phyloP scores from a whole-genome alignment of 2,797 vertebrate species.

The Chanos chanos region DNA sequence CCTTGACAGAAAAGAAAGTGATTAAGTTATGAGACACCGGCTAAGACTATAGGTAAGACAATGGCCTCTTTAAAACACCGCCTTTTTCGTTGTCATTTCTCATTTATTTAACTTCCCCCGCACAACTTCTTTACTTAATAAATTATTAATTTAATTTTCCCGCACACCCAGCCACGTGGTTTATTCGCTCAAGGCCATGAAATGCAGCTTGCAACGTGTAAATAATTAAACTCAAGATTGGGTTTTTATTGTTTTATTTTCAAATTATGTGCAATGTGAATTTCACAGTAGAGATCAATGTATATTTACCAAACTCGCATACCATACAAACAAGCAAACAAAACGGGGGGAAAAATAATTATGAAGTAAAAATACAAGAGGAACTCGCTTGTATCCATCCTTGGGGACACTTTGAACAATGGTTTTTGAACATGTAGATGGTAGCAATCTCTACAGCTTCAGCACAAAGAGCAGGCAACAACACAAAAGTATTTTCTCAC shows the following conservation, averaged over 20 bases:
- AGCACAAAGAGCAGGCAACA: conserved; percentile 37
- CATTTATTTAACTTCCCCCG: too few species aligned
- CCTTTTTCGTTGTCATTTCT: too few species aligned
- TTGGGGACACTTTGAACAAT: not conserved
- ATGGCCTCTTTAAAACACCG: too few species aligned
- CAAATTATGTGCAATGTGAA: conserved; percentile 81
- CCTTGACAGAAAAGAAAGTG: too few species aligned
- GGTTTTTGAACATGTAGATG: conserved; percentile 7
- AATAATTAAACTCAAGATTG: not conserved
- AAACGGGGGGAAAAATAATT: conserved; percentile 28
- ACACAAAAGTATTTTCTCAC: conserved; percentile 33
- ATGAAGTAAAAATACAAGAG: conserved; percentile 44
- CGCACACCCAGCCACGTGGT: too few species aligned
- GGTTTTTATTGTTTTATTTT: conserved; percentile 71
- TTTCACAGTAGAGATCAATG: conserved; percentile 81
- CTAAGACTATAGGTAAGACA: too few species aligned
- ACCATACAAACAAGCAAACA: conserved; percentile 59
- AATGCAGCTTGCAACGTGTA: too few species aligned
- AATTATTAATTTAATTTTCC: too few species aligned
- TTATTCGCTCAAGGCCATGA: too few species aligned
- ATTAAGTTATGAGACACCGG: too few species aligned
- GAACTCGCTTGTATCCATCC: conserved; percentile 11
- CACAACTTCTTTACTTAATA: too few species aligned
- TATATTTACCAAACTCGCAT: conserved; percentile 65
- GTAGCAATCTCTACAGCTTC: conserved; percentile 27